Evolutionary conservation across 1,140 invertebrate genomes (phyloP).

Genomic region (Drosophila tropicalis): DNA sequence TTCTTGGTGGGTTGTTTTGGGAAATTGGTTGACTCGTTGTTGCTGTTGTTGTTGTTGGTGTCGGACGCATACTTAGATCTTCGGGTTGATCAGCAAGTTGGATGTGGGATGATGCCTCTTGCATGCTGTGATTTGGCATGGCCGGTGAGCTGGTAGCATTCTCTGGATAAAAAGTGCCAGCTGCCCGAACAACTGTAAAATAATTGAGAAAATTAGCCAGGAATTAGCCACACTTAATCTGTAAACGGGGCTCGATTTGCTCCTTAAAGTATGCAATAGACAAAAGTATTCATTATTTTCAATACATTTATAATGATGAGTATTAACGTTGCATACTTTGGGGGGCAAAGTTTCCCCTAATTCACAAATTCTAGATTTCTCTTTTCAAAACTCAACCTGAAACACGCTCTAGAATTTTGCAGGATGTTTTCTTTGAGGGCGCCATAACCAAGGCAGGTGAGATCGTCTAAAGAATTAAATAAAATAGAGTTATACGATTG

Average conservation of each 20-base stretch:
- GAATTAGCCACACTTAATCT: too few relatives aligned
- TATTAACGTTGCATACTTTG: too few relatives aligned
- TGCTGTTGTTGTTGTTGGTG: neutral
- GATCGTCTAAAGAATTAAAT: conserved; percentile 24
- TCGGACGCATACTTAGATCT: conserved; percentile 63
- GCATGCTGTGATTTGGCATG: neutral
- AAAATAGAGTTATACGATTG: neutral
- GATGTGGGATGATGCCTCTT: neutral
- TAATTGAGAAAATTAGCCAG: too few relatives aligned
- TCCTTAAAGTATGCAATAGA: too few relatives aligned
- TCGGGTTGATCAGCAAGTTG: conserved; percentile 53
- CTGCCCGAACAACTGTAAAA: conserved; percentile 80
- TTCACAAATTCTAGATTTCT: too few relatives aligned
- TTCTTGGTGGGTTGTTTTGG: neutral
- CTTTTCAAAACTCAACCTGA: conserved; percentile 37
- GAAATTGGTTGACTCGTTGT: too few relatives aligned
- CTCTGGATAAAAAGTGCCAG: conserved; percentile 82
- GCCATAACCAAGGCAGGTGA: neutral
- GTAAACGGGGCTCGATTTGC: too few relatives aligned
- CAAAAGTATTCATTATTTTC: too few relatives aligned
- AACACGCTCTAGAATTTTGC: conserved; percentile 40
- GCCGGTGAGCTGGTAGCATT: conserved; percentile 34
- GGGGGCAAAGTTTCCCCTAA: too few relatives aligned
- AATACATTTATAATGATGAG: too few relatives aligned
- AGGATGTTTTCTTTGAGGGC: conserved; percentile 2